Percentiles rank a stretch among this genome's conserved stretches.
Evolutionary conservation across 2,888 invertebrate species (phyloP).

Genomic region (Drosophila meridiana): DNA sequence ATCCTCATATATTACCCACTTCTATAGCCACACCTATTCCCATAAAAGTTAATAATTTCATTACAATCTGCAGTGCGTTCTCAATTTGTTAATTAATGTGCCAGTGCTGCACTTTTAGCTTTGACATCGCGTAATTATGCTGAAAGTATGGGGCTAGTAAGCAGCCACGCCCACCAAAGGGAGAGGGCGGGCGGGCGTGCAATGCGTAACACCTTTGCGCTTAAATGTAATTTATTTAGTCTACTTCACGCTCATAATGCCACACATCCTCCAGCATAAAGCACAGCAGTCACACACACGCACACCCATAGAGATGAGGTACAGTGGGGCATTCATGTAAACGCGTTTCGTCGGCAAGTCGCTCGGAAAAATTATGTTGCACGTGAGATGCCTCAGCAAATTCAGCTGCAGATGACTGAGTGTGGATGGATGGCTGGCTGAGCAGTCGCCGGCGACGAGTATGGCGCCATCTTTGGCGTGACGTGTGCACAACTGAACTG

Average conservation of each 20-base stretch:
- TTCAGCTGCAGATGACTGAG: conserved; percentile 58
- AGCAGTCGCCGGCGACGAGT: conserved; percentile 13
- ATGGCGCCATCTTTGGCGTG: conserved; percentile 28
- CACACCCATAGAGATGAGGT: neutral
- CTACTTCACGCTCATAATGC: conserved; percentile 77
- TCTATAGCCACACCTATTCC: neutral
- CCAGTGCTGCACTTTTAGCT: conserved; percentile 44
- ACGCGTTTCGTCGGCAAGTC: conserved; percentile 76
- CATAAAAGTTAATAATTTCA: conserved; percentile 9
- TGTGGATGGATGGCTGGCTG: conserved; percentile 18
- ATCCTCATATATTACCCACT: neutral
- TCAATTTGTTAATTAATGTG: conserved; percentile 55
- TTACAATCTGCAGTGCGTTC: conserved; percentile 11
- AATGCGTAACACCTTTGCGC: conserved; percentile 71
- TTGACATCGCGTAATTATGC: conserved; percentile 56
- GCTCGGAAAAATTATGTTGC: conserved; percentile 84
- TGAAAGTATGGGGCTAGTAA: conserved; percentile 42
- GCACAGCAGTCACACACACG: conserved; percentile 20
- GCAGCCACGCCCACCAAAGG: conserved; percentile 35
- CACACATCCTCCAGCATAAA: conserved; percentile 57
- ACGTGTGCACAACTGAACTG: conserved; percentile 71
- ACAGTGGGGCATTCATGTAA: conserved; percentile 61
- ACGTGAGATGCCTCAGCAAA: conserved; percentile 83
- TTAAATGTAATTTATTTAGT: conserved; percentile 78
- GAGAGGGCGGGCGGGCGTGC: conserved; percentile 15